Percentiles rank a stretch among this genome's conserved stretches.
Conservation (phyloP, 2,888 invertebrate genomes). For the Drosophila koepferae region DNA sequence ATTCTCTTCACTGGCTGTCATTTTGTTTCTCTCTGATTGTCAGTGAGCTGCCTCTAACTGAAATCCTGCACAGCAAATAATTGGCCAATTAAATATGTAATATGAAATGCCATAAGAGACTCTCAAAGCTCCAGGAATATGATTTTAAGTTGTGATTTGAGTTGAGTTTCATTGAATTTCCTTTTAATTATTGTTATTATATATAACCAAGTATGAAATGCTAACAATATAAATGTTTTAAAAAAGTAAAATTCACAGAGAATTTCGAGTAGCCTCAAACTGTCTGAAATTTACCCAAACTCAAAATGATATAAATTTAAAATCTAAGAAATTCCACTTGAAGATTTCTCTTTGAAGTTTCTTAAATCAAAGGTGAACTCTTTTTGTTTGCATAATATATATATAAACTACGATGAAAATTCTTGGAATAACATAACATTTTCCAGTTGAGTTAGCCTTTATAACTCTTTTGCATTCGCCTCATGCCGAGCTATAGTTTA, state of each 20-base stretch:
- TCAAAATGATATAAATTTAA: neutral
- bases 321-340: neutral
- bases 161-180: neutral
- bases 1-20: slow-evolving; percentile 5
- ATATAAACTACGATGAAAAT: neutral
- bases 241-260: neutral
- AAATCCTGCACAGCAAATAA: slow-evolving; percentile 19
- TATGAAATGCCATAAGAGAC: slow-evolving; percentile 13
- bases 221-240: too few species aligned
- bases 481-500: neutral
- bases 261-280: neutral
- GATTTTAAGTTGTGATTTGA: neutral
- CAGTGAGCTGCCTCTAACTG: slow-evolving; percentile 28
- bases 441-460: slow-evolving; percentile 1
- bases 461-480: too few species aligned
- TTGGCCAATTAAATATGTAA: slow-evolving; percentile 37
- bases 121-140: too few species aligned
- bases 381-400: neutral
- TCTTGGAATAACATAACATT: slow-evolving; percentile 1
- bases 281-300: neutral
- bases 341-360: neutral
- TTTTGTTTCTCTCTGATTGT: slow-evolving; percentile 42
- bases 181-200: neutral
- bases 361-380: neutral
- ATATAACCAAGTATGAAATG: neutral